Evolutionary conservation across 2,888 invertebrate species (phyloP), one percentile per base, ranked within the genome.

Genomic region (Actias luna): DNA sequence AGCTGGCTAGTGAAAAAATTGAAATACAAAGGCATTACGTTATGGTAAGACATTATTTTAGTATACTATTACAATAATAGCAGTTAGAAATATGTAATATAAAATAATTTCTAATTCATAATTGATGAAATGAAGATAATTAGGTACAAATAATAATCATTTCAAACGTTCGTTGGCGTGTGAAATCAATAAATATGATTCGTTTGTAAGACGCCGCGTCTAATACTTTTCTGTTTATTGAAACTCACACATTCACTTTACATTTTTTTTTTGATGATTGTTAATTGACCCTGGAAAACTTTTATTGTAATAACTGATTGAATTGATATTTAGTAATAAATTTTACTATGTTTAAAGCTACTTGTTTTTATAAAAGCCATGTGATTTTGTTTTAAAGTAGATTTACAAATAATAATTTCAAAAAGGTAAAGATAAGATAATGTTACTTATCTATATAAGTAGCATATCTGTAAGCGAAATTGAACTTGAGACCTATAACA

Each of bases 21-120:
- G 97, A 97, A 93, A 96, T 97, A 93, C 97, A 97, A 89, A 94
- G 97, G 90, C 97, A 97, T 93, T 97, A 97, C 93, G 96, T 97
- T 74, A 97, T 97, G 97, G 97, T 97, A 91, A 95, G 96, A 91
- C 39, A 61, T 57, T 52, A 52, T 50, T 55, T 55, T 36, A 52
- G 27, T 60, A 25, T 62, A 33, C 7, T 50, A 18, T 59, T 59
- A 36, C 18, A 14, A 59, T 59, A 35, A 29, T 64, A 70, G 60
- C 52, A 42, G 25, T 25, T 2, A 12, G 10, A 50, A 25, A 22
- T 22, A 22, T 50, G 25, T 42, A 27, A 35, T 31, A 25, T 29
- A 5, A 22, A 55, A 55, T 55, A 55, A 55, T 18, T 16, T 29
- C 29, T 55, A 29, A 29, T 55, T 29, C 55, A 55, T 27, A 27